Conservation (phyloP, 2,888 invertebrate species). For the Oasisia sp. region DNA sequence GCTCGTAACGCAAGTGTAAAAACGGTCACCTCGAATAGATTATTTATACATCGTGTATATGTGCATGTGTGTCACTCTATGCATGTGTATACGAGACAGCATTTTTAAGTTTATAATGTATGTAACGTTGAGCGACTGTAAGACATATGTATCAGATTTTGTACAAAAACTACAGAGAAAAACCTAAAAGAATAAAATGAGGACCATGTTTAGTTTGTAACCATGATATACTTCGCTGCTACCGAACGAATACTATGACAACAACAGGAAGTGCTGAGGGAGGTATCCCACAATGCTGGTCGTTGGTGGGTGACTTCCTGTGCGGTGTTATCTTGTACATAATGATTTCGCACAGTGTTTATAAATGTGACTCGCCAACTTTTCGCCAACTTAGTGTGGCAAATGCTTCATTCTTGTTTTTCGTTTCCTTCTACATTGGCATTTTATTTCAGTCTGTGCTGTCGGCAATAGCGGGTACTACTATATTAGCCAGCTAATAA, state of each 20-base stretch:
- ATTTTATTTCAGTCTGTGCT: neutral
- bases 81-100: neutral
- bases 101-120: conserved; percentile 13
- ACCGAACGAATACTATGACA: neutral
- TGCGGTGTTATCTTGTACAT: neutral
- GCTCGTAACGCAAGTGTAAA: neutral
- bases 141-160: neutral
- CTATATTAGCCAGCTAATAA: neutral
- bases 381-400: neutral
- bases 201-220: conserved; percentile 7
- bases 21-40: conserved; percentile 11
- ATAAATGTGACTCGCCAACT: neutral
- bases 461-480: neutral
- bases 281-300: conserved; percentile 17
- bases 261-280: neutral
- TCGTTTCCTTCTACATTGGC: neutral
- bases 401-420: neutral
- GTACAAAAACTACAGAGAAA: conserved; percentile 3
- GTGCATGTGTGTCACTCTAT: conserved; percentile 4
- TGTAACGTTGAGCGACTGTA: conserved; percentile 8
- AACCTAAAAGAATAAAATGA: conserved; percentile 9
- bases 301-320: neutral
- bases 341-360: neutral
- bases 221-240: neutral
- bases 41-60: conserved; percentile 13